Base-by-base conservation (phyloP, 2,113 vertebrate species). In the Ariopsis seemanni region DNA sequence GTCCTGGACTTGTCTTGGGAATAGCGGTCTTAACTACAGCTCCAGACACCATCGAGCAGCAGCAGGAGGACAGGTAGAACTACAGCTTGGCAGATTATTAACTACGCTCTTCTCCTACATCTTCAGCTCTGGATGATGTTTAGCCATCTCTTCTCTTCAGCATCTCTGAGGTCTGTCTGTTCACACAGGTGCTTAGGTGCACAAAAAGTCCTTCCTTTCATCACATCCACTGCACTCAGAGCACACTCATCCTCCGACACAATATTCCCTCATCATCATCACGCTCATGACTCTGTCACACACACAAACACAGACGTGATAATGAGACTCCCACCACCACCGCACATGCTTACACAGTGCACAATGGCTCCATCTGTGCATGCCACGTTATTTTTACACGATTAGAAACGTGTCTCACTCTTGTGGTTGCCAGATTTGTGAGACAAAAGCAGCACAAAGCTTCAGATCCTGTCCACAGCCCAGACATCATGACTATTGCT, bases 211-310 rank as follows among this genome's bases (percentile, higher is more conserved):
- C 25, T n/a, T 57, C 50, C 50, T 69, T 69, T 83, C 30, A 53
- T 69, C 82, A 58, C 63, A 53, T 8, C 8, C 48, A 9, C 65
- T 57, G 15, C 3, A 8, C 60, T 52, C 1, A n/a, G 14, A 18
- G 50, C 17, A 34, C 48, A 34, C 63, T 55, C 12, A 15, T 82
- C 14, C 60, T 50, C 17, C 20, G 7, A 55, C 50, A 22, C 15
- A 3, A 42, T 42, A 57, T 42, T 71, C 63, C 63, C 27, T n/a
- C 34, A 48, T 63, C 27, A 60, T 81, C 27, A 60, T 27, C 17
- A 81, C 53, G 17, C 55, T 55, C 75, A 79, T 55, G 22, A 79
- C 75, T n/a, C 81, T 50, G 81, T 83, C 81, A 65, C 81, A 65
- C 81, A 65, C 81, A 83, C 3, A n/a, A 84, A 30, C 48, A 9